Evolutionary conservation across 2,797 vertebrate genomes (phyloP), one percentile per base, ranked within the genome.

Genomic region (Sebastes steindachneri): DNA sequence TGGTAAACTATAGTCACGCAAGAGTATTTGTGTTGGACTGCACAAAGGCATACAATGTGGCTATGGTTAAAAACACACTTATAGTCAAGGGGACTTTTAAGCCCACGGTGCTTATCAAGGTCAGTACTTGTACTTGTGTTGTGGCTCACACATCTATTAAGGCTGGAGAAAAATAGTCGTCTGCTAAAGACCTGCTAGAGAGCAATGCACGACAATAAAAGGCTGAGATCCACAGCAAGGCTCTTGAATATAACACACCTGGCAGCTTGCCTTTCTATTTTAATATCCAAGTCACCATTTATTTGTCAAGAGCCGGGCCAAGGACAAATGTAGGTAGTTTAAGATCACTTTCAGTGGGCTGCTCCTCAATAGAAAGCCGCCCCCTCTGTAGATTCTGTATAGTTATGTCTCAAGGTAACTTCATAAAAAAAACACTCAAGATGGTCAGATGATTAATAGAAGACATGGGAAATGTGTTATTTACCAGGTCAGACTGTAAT

Each of bases 241-340:
- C 55, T 37, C n/a, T 35, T 68, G 68, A 89, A 85, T 71, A 51
- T 29, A 82, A 75, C 23, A 81, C 37, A 77, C 35, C 68, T 71
- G 60, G 74, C 74, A 77, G 70, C 76, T 78, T 84, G 35, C 37
- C 68, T 67, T 80, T 76, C 29, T 41, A 63, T 85, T 83, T 75
- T 81, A 74, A 82, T 78, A 72, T 71, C 72, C 53, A 77, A 80
- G 73, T 85, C 73, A 67, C 37, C 31, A 64, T 88, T 81, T 82
- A 80, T 90, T 86, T 89, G 35, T 91, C 75, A 85, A 79, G 26
- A 80, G 55, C 51, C 19, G 23, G 12, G 68, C 55, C 88, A 90
- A 88, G 82, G 87, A 86, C 79, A 86, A 84, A 68, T 78, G 68
- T 51, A 68, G 66, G 68, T 63, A 81, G 31, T 69, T 67, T 82